Percentiles rank a stretch among this genome's conserved stretches.
These are phyloP conservation scores for Phalacrocorax aristotelis DNA, from an alignment of 2,113 vertebrate genomes.

Conservation along the genomic window DNA sequence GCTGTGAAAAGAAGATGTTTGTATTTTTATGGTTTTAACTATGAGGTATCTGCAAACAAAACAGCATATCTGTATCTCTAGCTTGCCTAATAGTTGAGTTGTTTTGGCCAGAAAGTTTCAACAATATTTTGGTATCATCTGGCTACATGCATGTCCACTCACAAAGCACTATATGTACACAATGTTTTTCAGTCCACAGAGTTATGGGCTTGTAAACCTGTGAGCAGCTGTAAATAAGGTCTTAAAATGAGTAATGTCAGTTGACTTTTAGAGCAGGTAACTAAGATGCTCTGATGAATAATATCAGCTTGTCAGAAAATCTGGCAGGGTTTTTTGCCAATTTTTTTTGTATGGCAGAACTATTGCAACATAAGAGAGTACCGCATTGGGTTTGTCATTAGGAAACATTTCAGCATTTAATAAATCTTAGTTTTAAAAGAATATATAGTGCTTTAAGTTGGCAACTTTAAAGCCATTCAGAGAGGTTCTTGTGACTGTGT, in stretches of 20 bases:
- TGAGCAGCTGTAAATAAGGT: neutral
- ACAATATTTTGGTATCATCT: neutral
- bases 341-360: neutral
- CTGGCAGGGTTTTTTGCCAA: neutral
- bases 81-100: neutral
- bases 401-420: neutral
- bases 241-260: neutral
- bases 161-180: neutral
- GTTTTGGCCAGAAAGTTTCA: neutral
- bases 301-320: neutral
- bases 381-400: neutral
- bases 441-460: neutral
- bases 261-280: neutral
- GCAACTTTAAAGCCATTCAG: neutral
- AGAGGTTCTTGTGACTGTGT: neutral
- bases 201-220: neutral
- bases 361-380: neutral
- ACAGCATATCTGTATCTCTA: neutral
- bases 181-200: neutral
- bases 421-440: neutral
- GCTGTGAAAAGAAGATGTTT: neutral
- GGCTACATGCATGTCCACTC: fast-evolving
- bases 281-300: neutral
- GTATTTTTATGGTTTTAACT: neutral
- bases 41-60: neutral